These are phyloP conservation scores for Spondyliosoma cantharus DNA, from an alignment of 2,797 vertebrate species.

Conservation along the genomic window DNA sequence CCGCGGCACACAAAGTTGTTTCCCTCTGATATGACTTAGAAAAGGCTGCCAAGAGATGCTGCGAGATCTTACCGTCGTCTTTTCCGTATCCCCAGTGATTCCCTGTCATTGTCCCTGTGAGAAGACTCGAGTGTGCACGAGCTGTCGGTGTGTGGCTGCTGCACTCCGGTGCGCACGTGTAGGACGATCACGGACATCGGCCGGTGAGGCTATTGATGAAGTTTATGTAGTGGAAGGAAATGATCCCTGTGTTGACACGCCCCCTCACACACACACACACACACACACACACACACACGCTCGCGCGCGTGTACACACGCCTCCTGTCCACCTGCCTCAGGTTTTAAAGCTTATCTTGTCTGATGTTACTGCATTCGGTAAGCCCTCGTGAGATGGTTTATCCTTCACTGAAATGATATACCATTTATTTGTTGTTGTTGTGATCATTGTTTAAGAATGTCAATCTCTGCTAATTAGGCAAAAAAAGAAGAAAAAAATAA, in stretches of 20 bases:
- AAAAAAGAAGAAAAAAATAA: too few relatives aligned
- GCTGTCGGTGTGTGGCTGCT: background rate
- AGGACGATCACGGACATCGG: slow-evolving; percentile 29
- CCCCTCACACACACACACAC: slow-evolving; percentile 25
- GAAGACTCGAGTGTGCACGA: slow-evolving; percentile 8
- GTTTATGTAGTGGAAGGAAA: slow-evolving; percentile 63
- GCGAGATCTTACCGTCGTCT: slow-evolving; percentile 89
- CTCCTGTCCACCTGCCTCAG: slow-evolving; percentile 27
- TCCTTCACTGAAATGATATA: too few relatives aligned
- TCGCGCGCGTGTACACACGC: slow-evolving; percentile 1
- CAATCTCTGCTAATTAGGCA: background rate
- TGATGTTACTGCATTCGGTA: background rate
- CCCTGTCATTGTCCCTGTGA: slow-evolving; percentile 86
- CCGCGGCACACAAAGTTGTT: background rate
- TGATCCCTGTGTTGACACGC: slow-evolving; percentile 68
- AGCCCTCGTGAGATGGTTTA: background rate
- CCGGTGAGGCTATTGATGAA: slow-evolving; percentile 52
- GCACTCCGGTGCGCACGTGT: slow-evolving; percentile 33
- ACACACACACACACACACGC: background rate
- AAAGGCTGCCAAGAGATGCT: slow-evolving; percentile 8
- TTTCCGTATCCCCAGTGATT: slow-evolving; percentile 94
- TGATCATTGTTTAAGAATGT: background rate
- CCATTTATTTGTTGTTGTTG: too few relatives aligned
- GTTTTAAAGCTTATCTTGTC: slow-evolving; percentile 16
- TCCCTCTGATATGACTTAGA: too few relatives aligned